phyloP scores from a whole-genome alignment of 1,140 invertebrate species.

The Nomia melanderi region DNA sequence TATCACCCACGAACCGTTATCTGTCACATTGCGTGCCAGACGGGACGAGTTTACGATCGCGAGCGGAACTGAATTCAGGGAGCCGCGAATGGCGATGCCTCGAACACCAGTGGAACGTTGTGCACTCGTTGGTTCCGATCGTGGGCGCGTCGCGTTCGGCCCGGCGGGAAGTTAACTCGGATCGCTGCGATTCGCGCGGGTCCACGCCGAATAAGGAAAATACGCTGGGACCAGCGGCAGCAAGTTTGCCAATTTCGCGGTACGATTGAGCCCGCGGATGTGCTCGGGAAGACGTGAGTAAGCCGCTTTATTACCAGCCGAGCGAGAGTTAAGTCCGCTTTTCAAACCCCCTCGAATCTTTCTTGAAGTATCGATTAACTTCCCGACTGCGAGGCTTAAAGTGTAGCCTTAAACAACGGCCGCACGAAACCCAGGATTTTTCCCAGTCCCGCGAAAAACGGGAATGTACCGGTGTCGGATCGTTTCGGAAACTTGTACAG shows the following conservation, averaged over 20 bases:
- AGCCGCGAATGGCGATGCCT: too few relatives aligned
- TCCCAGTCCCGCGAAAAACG: not conserved
- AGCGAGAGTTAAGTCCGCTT: constrained; percentile 52
- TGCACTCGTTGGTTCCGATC: not conserved
- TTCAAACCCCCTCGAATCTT: constrained; percentile 47
- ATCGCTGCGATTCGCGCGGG: constrained; percentile 1
- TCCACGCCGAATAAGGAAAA: constrained; percentile 21
- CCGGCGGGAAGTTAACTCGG: not conserved
- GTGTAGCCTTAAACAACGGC: constrained; percentile 24
- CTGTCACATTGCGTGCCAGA: not conserved
- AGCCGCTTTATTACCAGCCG: constrained; percentile 58
- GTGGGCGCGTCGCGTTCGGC: not conserved
- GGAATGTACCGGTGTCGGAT: not conserved
- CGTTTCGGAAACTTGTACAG: not conserved
- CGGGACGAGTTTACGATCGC: not conserved
- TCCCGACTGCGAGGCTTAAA: constrained; percentile 14
- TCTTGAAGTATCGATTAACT: constrained; percentile 51
- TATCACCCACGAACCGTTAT: not conserved
- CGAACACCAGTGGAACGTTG: not conserved
- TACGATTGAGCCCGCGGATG: constrained; percentile 43
- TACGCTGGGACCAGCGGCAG: not conserved
- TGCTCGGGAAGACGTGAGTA: constrained; percentile 50
- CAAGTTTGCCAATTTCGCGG: constrained; percentile 57
- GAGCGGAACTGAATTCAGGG: too few relatives aligned
- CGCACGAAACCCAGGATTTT: not conserved